These are phyloP conservation scores for Entelurus aequoreus DNA, from an alignment of 2,113 vertebrate genomes.

Conservation along the genomic window DNA sequence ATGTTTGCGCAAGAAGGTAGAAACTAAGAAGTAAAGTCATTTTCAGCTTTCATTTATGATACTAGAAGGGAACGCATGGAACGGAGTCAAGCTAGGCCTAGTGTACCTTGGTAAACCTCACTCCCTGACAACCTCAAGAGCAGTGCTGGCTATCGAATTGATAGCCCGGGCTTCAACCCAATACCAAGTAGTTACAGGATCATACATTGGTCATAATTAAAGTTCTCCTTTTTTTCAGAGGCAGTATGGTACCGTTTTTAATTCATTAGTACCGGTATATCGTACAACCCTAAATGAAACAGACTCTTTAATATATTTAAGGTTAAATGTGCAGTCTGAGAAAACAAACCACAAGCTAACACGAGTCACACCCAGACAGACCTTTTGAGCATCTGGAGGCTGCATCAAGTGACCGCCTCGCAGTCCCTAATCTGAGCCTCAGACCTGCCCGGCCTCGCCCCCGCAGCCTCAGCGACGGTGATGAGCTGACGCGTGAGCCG, in stretches of 20 bases:
- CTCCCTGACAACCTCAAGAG: too few relatives aligned
- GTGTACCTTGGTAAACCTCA: too few relatives aligned
- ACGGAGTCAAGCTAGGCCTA: too few relatives aligned
- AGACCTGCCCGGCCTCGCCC: slow-evolving; percentile 22
- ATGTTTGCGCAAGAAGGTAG: slow-evolving; percentile 3
- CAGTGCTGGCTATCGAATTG: too few relatives aligned
- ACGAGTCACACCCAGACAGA: slow-evolving; percentile 29
- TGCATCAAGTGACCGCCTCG: slow-evolving; percentile 48
- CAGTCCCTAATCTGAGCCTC: slow-evolving; percentile 43
- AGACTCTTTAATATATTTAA: not conserved
- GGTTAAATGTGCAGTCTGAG: slow-evolving; percentile 26
- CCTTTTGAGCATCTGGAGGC: slow-evolving; percentile 58
- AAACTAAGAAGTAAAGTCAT: slow-evolving; percentile 6
- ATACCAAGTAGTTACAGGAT: too few relatives aligned
- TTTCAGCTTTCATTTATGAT: slow-evolving; percentile 41
- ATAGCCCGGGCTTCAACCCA: too few relatives aligned
- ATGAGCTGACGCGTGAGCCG: slow-evolving; percentile 45
- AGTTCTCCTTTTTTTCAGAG: too few relatives aligned
- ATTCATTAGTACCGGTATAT: too few relatives aligned
- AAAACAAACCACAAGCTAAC: slow-evolving; percentile 56
- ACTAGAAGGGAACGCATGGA: not conserved
- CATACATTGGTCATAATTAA: too few relatives aligned
- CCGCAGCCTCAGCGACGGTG: slow-evolving; percentile 25
- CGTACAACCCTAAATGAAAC: too few relatives aligned
- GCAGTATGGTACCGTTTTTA: too few relatives aligned